Base-by-base conservation (phyloP, 2,113 vertebrate species). In the Jacana jacana region DNA sequence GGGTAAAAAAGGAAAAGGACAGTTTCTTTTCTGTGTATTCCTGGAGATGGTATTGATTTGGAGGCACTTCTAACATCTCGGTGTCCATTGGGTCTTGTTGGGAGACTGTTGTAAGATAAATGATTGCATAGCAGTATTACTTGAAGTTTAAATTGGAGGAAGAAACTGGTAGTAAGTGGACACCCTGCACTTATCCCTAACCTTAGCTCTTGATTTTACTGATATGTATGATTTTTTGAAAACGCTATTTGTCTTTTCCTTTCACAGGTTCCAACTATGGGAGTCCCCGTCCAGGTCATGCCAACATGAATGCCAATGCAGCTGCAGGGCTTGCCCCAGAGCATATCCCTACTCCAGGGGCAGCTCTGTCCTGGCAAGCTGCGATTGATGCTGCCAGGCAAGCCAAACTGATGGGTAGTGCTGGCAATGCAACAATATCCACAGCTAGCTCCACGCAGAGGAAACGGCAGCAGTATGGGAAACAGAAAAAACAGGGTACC, bases 341-440 rank as follows among this genome's bases (percentile, higher is more conserved):
- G 98, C 99, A 99, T 96, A 99, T 99, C 94, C 98, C 99, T 89
- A 99, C 98, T 4, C 98, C 99, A 0, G 99, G 99, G 69, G 99
- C 99, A 4, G 99, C 99, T 66, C 98, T 99, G 79, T 99, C 98
- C 97, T 99, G 99, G 99, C 99, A 99, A 96, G 99, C 99, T 10
- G 99, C 99, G 22, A 99, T 99, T 2, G 99, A 99, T 11, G 99
- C 99, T 0, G 99, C 99, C 39, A 98, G 99, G 89, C 99, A 99
- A 90, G 99, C 99, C 71, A 99, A 99, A 98, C 98, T 99, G 96
- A 99, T 99, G 99, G 99, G 99, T 88, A 99, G 98, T 0, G 97
- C 97, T 10, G 98, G 97, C 97, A 99, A 98, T 2, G 98, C 99
- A 20, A 99, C 99, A 71, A 99, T 99, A 95, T 99, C 99, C 97